A percentile compares a stretch with the other conserved stretches of the same genome.
phyloP scores from a whole-genome alignment of 1,140 invertebrate genomes.

The Manduca sexta region DNA sequence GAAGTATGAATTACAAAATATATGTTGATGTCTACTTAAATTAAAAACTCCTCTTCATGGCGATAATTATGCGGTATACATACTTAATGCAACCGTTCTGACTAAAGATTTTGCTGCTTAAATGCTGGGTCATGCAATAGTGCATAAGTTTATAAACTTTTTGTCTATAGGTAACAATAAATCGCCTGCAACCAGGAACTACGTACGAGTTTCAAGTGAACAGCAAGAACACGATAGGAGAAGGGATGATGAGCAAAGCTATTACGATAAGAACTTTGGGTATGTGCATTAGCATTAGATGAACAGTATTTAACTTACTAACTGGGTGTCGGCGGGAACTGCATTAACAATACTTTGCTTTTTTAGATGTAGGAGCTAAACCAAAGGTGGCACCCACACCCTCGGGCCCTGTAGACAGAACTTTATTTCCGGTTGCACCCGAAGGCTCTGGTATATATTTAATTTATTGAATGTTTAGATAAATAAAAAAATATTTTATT shows the following conservation, averaged over 20 bases:
- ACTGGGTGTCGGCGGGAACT: slow-evolving; percentile 1
- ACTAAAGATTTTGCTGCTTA: too few relatives aligned
- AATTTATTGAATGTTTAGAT: background rate
- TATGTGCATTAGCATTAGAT: slow-evolving; percentile 66
- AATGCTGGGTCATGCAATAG: too few relatives aligned
- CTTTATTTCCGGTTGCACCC: slow-evolving; percentile 75
- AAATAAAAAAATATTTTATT: background rate
- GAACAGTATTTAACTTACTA: background rate
- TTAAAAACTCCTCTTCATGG: too few relatives aligned
- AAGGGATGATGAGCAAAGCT: slow-evolving; percentile 95
- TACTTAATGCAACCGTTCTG: too few relatives aligned
- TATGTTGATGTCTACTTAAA: too few relatives aligned
- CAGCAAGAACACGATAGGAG: slow-evolving; percentile 93
- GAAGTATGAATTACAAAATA: too few relatives aligned
- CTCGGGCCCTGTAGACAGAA: slow-evolving; percentile 72
- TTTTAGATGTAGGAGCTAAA: slow-evolving; percentile 74
- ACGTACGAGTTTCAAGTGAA: slow-evolving; percentile 97
- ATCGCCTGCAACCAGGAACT: slow-evolving; percentile 90
- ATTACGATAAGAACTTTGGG: slow-evolving; percentile 92
- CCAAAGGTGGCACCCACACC: slow-evolving; percentile 63
- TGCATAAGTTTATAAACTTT: too few relatives aligned
- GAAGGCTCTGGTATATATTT: slow-evolving; percentile 76
- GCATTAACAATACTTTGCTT: slow-evolving; percentile 22
- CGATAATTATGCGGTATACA: too few relatives aligned
- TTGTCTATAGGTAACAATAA: slow-evolving; percentile 84